Percentiles rank a stretch among this genome's conserved stretches.
These are phyloP conservation scores for Sebastes itinus DNA, from an alignment of 2,797 vertebrate genomes.

Conservation along the genomic window DNA sequence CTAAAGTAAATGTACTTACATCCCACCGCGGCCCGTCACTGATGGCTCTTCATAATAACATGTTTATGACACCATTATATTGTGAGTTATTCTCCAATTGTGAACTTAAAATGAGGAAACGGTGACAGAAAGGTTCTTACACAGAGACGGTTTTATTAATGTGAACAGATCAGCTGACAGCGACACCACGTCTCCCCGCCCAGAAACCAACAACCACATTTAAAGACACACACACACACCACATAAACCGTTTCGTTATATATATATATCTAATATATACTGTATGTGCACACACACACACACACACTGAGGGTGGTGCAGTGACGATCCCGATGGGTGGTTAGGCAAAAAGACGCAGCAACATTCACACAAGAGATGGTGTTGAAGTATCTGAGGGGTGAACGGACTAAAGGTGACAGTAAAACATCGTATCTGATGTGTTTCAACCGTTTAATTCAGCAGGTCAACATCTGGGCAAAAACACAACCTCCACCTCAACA, in stretches of 20 bases:
- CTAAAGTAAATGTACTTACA: background rate
- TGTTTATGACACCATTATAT: background rate
- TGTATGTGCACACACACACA: background rate
- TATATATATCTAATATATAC: background rate
- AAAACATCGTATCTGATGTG: background rate
- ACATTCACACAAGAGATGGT: conserved; percentile 5
- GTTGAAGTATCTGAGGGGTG: conserved; percentile 2
- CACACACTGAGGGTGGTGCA: conserved; percentile 7
- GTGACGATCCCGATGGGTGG: background rate
- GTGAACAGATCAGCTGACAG: conserved; percentile 16
- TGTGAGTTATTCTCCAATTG: background rate
- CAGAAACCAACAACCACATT: conserved; percentile 34
- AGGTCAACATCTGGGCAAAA: background rate
- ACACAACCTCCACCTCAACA: background rate
- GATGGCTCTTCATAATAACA: background rate
- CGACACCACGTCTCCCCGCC: background rate
- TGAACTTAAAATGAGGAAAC: background rate
- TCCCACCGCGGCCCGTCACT: fast-evolving
- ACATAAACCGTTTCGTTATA: conserved; percentile 17
- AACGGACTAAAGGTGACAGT: background rate
- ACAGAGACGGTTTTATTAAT: conserved; percentile 54
- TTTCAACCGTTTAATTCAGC: conserved; percentile 11
- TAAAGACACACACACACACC: conserved; percentile 1
- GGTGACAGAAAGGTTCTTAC: background rate
- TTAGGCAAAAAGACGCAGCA: conserved; percentile 30